phyloP scores from a whole-genome alignment of 2,888 invertebrate species.

The Drepanosiphum platanoidis region DNA sequence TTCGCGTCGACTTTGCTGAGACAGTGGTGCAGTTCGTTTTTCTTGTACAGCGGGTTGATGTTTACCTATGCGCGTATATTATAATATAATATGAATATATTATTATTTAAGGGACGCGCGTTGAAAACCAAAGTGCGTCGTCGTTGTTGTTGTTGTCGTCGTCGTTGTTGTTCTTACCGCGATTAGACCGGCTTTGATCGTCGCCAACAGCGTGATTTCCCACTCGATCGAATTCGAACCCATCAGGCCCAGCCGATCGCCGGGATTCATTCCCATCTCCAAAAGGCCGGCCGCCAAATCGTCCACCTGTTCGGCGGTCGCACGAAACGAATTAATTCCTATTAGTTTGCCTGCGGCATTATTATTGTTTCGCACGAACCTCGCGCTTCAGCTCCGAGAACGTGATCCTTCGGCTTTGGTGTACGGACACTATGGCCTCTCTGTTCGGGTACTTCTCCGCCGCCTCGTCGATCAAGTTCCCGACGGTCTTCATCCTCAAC shows the following conservation, averaged over 20 bases:
- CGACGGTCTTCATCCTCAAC: constrained; percentile 68
- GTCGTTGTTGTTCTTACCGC: too few species aligned
- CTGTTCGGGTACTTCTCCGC: constrained; percentile 71
- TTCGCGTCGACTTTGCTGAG: constrained; percentile 77
- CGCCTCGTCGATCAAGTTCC: constrained; percentile 71
- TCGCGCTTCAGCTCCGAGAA: constrained; percentile 50
- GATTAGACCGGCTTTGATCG: constrained; percentile 69
- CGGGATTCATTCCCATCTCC: constrained; percentile 75
- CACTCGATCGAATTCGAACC: constrained; percentile 82
- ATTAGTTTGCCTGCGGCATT: too few species aligned
- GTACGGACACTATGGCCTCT: constrained; percentile 64
- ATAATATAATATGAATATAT: not conserved
- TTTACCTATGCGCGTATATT: constrained; percentile 71
- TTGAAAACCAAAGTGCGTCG: too few species aligned
- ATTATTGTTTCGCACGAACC: constrained; percentile 2
- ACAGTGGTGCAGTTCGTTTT: constrained; percentile 77
- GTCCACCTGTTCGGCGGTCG: constrained; percentile 52
- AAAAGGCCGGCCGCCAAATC: constrained; percentile 74
- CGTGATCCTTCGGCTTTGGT: constrained; percentile 56
- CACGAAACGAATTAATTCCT: too few species aligned
- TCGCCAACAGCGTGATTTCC: constrained; percentile 78
- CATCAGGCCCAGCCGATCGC: constrained; percentile 83
- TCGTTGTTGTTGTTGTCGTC: too few species aligned
- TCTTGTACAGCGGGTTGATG: constrained; percentile 80
- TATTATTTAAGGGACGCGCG: too few species aligned